Evolutionary conservation across 2,888 invertebrate genomes (phyloP), one percentile per base, ranked within the genome.

Genomic region (Palloptera scutellata): DNA sequence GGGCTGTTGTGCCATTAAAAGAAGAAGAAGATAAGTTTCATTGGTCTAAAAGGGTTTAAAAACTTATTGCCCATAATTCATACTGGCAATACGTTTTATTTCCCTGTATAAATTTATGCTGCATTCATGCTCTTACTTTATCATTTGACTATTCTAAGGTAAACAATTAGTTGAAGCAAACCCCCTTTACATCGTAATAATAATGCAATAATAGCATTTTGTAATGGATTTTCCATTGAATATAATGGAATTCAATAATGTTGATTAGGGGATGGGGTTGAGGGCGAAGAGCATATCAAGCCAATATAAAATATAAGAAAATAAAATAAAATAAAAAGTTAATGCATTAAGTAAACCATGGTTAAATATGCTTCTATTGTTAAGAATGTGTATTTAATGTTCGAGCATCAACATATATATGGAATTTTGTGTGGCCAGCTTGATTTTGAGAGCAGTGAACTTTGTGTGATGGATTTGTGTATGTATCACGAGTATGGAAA

Each of bases 161-260:
- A 52, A 20, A 67, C 63, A 67, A 62, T 61, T 67, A 67, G 57
- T 51, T 67, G 48, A 15, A 53, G 48, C 63, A 40, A 9, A 40
- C 4, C 51, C 17, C 9, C 52, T 42, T 10, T 15, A 48, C 4
- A 13, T 9, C 51, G 48, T 11, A 20, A 51, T 53, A 62, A 53
- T 53, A 52, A 62, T 53, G 62, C 53, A 52, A 52, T 40, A 62
- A 62, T 62, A 53, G 40, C 52, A 15, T 13, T 30, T 30, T 19
- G 15, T 65, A 65, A 65, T 68, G 65, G 65, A 65, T 65, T 68
- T 59, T 15, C 61, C 41, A 30, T 40, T 11, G 20, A 66, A 55
- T 19, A 59, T 68, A 68, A 68, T 68, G 62, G 65, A 65, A 65
- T 65, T 59, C 62, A 45, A 65, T 41, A 58, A 65, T 51, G 61